phyloP scores from a whole-genome alignment of 2,113 vertebrate genomes.

The Aythya baeri region DNA sequence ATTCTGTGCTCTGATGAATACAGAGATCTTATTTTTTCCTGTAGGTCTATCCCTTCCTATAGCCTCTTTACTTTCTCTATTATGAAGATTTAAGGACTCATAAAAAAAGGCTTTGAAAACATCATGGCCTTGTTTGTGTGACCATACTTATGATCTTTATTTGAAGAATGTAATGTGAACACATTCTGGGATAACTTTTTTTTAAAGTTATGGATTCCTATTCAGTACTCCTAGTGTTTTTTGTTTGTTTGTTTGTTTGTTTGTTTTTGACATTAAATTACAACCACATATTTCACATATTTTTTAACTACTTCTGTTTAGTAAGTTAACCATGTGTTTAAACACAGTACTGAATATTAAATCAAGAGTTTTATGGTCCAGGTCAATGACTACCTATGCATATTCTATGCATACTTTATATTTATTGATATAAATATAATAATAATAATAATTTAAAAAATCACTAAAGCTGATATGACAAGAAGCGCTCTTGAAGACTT shows the following conservation, averaged over 20 bases:
- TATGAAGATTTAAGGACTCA: neutral
- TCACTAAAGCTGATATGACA: neutral
- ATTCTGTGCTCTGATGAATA: neutral
- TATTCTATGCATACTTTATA: neutral
- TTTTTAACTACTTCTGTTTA: neutral
- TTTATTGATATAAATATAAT: neutral
- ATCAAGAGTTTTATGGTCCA: neutral
- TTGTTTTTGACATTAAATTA: neutral
- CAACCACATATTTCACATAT: neutral
- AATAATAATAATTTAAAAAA: neutral
- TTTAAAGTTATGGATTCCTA: neutral
- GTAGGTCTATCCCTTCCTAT: neutral
- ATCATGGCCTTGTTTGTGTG: neutral
- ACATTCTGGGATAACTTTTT: neutral
- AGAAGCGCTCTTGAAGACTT: neutral
- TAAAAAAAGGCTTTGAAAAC: neutral
- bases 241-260: too few relatives aligned
- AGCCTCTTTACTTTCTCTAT: neutral
- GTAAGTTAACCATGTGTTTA: neutral
- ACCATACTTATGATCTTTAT: neutral
- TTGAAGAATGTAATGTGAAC: neutral
- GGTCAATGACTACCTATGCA: fast-evolving
- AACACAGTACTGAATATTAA: neutral
- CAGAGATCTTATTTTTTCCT: neutral
- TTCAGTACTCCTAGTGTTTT: neutral